phyloP scores from a whole-genome alignment of 1,140 invertebrate species.

The Ostrea edulis region DNA sequence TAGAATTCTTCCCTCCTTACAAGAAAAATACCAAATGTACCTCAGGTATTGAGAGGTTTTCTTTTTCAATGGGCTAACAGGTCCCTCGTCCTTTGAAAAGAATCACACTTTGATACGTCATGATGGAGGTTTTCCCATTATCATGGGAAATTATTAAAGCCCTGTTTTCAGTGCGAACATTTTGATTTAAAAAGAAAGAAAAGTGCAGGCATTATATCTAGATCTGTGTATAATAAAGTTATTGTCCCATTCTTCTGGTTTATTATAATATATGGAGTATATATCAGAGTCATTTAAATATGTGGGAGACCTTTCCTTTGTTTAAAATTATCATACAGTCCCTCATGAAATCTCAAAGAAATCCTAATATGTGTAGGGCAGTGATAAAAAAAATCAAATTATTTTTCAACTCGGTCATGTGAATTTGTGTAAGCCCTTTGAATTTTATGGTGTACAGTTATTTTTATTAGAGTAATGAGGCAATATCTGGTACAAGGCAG shows the following conservation, averaged over 20 bases:
- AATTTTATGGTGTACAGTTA: neutral
- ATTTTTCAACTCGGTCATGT: neutral
- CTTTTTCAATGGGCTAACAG: too few species aligned
- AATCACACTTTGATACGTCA: too few species aligned
- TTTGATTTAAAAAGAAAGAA: neutral
- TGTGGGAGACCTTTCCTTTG: neutral
- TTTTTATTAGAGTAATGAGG: neutral
- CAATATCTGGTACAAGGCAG: neutral
- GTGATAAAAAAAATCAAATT: too few species aligned
- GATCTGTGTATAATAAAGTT: neutral
- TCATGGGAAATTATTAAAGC: neutral
- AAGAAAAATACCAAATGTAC: too few species aligned
- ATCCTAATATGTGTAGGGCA: too few species aligned
- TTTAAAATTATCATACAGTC: neutral
- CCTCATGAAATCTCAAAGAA: too few species aligned
- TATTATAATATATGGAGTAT: constrained; percentile 12
- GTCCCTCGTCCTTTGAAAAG: too few species aligned
- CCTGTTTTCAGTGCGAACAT: neutral
- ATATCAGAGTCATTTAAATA: neutral
- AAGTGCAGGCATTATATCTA: neutral
- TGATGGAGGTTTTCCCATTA: neutral
- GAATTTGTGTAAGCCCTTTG: neutral
- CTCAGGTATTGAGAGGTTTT: too few species aligned
- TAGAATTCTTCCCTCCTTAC: too few species aligned
- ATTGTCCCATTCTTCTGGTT: neutral